Evolutionary conservation across 2,888 invertebrate species (phyloP).

Genomic region (Hirtodrosophila confusa): DNA sequence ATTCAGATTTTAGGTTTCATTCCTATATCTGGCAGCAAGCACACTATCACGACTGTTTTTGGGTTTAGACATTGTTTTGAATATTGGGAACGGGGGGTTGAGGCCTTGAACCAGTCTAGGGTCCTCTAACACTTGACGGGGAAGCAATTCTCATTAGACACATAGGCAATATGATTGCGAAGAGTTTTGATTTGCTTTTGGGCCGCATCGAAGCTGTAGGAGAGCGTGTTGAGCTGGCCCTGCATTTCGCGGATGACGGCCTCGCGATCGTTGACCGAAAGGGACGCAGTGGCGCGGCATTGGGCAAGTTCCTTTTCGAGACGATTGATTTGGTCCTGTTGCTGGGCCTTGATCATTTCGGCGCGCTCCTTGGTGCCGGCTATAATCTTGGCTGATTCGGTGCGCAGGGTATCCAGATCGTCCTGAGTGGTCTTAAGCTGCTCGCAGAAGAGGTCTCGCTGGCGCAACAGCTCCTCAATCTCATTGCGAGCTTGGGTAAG

Average conservation of each 20-base stretch:
- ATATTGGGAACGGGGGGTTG: background rate
- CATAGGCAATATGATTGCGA: constrained; percentile 82
- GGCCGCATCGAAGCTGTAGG: constrained; percentile 83
- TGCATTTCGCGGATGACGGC: constrained; percentile 83
- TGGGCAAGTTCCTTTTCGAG: constrained; percentile 83
- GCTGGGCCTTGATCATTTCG: constrained; percentile 71
- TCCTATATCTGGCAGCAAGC: background rate
- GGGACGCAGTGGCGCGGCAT: constrained; percentile 82
- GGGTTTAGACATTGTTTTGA: background rate
- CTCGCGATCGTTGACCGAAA: constrained; percentile 83
- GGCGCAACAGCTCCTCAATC: constrained; percentile 75
- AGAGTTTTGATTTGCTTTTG: constrained; percentile 83
- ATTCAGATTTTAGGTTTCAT: background rate
- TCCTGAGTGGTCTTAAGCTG: constrained; percentile 78
- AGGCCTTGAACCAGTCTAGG: background rate
- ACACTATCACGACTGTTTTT: background rate
- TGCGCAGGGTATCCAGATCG: constrained; percentile 82
- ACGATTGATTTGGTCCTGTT: constrained; percentile 80
- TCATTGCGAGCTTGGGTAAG: constrained; percentile 65
- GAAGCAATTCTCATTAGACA: constrained; percentile 83
- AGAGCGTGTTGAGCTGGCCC: constrained; percentile 81
- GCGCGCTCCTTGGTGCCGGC: constrained; percentile 82
- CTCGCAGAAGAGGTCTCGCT: constrained; percentile 80
- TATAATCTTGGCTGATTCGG: constrained; percentile 83
- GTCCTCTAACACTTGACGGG: constrained; percentile 77